Conservation (phyloP, 2,797 vertebrate genomes). For the Falco concolor region DNA sequence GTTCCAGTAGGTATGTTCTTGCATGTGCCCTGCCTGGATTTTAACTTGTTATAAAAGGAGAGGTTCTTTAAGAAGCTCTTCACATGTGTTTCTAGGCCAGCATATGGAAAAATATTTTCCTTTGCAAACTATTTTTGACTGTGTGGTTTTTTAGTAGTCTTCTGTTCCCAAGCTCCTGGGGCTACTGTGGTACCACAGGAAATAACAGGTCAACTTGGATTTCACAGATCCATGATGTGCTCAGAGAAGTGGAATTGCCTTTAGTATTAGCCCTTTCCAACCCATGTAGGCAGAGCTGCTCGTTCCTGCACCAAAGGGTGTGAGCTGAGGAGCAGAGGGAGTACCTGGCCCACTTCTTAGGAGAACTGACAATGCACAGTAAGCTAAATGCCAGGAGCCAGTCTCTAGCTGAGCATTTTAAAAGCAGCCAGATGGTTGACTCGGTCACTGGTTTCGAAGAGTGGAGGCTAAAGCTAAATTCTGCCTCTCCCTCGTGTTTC, state of each 20-base stretch:
- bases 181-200: not conserved
- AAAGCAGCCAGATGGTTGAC: not conserved
- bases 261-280: not conserved
- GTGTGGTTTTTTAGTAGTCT: not conserved
- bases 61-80: not conserved
- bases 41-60: not conserved
- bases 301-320: fast-evolving
- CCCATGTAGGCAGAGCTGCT: not conserved
- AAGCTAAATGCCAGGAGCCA: not conserved
- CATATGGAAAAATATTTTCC: not conserved
- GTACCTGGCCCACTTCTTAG: not conserved
- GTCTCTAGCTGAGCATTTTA: not conserved
- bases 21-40: not conserved
- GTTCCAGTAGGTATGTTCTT: not conserved
- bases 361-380: fast-evolving
- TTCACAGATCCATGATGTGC: not conserved
- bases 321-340: not conserved
- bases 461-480: not conserved
- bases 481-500: not conserved
- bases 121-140: not conserved
- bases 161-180: not conserved
- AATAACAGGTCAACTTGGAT: not conserved
- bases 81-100: not conserved
- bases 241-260: not conserved
- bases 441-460: not conserved